Evolutionary conservation across 1,140 invertebrate species (phyloP), one percentile per base, ranked within the genome.

Genomic region (Monochamus saltuarius): DNA sequence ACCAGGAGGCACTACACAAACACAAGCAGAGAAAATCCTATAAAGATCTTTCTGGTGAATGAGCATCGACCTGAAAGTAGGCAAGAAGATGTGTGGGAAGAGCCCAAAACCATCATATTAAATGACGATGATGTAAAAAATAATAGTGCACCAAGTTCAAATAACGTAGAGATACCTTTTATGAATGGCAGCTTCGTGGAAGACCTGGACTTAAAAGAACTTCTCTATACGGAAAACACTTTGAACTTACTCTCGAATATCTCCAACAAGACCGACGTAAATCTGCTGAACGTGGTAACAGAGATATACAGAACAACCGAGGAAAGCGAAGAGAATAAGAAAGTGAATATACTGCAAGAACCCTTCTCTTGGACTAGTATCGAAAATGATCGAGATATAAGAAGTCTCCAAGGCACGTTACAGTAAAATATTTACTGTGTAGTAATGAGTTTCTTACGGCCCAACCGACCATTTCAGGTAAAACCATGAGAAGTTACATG

Each of bases 401-500:
- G 39, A 16, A 38, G 35, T 50, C 4, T 37, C 9, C 8, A n/a
- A 35, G 39, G 4, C n/a, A 34, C 16, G 1, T 16, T 6, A 7
- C 13, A 46, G 1, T 55, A 29, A 10, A 3, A 6, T 10, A 22
- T n/a, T 52, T 9, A 36, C 16, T 34, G 37, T 9, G 14, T 13
- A 34, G 17, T 45, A 55, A 14, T 38, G 53, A 47, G 40, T 59
- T 34, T 66, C 60, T 60, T 46, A 66, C 8, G 52, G 56, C n/a
- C 19, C 39, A 47, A 47, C 46, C 14, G 52, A 13, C 19, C 53
- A 19, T 63, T 13, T 61, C 61, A 54, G 61, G 78, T 45, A 81
- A 83, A 62, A 84, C 87, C 62, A 91, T 91, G 88, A 78, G 80
- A 58, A 83, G 84, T 59, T 90, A 88, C 65, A 94, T 95, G 89